Percentiles rank a stretch among this genome's conserved stretches.
Conservation (phyloP, 2,113 vertebrate genomes). For the Hystrix brachyura region DNA sequence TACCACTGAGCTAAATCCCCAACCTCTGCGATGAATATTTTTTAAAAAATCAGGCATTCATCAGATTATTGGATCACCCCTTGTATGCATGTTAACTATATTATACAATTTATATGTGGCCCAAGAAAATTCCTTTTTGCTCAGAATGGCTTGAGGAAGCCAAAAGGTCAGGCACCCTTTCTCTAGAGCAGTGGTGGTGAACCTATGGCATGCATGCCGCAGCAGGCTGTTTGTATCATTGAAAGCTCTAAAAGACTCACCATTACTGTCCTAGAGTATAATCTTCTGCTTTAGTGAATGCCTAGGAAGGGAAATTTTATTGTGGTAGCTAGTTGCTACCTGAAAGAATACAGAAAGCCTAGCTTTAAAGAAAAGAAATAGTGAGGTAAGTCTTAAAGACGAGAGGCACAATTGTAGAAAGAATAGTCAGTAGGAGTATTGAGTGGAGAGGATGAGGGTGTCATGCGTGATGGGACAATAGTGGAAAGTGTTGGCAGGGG, state of each 20-base stretch:
- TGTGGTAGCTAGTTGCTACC: neutral
- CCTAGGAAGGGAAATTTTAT: constrained; percentile 10
- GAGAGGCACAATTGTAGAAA: neutral
- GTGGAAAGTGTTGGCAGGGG: neutral
- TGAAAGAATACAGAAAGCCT: constrained; percentile 2
- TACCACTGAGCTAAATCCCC: too few species aligned
- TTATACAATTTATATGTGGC: neutral
- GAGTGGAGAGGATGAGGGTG: neutral
- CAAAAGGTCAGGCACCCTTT: neutral
- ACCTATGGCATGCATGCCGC: neutral
- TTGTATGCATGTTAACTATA: neutral
- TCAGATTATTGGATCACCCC: neutral
- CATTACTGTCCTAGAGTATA: neutral
- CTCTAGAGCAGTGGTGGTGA: neutral
- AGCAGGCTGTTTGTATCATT: neutral
- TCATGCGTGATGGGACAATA: neutral
- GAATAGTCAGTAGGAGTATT: neutral
- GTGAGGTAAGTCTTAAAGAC: neutral
- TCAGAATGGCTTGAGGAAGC: neutral
- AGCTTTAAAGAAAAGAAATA: neutral
- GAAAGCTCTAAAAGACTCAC: neutral
- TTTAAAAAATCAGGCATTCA: neutral
- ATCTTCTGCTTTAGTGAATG: neutral
- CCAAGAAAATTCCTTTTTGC: neutral
- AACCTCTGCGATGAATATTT: neutral